Evolutionary conservation across 1,140 invertebrate species (phyloP), one percentile per base, ranked within the genome.

Genomic region (Calliphora vicina): DNA sequence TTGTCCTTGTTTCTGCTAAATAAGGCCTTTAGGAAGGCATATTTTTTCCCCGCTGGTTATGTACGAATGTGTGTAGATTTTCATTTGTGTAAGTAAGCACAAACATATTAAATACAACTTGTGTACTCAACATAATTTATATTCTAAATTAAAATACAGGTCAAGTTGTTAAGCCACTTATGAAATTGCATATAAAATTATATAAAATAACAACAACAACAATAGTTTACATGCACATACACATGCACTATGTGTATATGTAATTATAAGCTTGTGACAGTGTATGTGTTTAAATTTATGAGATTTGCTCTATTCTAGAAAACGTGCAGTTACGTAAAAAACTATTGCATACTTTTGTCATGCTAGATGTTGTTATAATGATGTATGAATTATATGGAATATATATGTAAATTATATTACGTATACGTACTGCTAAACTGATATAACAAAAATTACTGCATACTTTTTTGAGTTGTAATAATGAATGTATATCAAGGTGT

Each of bases 71-170:
- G 25, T 67, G 61, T 67, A 50, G 0, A 10, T 35, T 35, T 35
- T 35, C 35, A 35, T 35, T 35, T 35, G 50, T 17, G 50, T 57
- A 57, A 57, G 50, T 57, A n/a, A 57, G 15, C n/a, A n/a, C 15
- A 57, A 57, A 57, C 50, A 57, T 57, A 57, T 57, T 57, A 57
- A 57, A 57, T 57, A n/a, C 50, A 57, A 57, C 15, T 17, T 57
- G 50, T 67, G 20, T 67, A 67, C 61, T 67, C 61, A 67, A 67
- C 61, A 67, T 23, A 67, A 67, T 67, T 67, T 67, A 67, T 67
- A 23, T 67, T 67, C 61, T 67, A 67, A 67, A 67, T 67, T 67
- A 67, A 67, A 67, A 67, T 67, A 67, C 61, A 67, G n/a, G 61
- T 67, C 61, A 67, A 67, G 61, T 67, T 67, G 61, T 67, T 67